phyloP scores from a whole-genome alignment of 2,797 vertebrate genomes.

The Silurus lanzhouensis region DNA sequence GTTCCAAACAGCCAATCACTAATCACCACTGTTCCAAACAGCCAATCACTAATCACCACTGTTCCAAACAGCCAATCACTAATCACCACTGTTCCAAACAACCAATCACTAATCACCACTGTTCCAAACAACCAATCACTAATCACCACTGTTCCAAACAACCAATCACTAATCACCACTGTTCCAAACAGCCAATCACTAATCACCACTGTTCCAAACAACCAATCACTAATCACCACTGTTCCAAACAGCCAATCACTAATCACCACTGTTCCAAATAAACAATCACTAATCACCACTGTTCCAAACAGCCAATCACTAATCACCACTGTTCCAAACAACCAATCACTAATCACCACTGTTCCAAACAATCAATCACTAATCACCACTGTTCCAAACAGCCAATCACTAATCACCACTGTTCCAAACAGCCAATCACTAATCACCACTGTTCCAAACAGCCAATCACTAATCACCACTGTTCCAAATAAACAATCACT shows the following conservation, averaged over 20 bases:
- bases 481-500: too few relatives aligned
- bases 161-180: too few relatives aligned
- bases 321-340: too few relatives aligned
- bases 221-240: neutral
- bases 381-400: neutral
- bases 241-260: neutral
- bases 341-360: too few relatives aligned
- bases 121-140: neutral
- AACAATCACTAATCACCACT: neutral
- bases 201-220: rapidly evolving
- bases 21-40: too few relatives aligned
- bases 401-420: too few relatives aligned
- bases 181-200: neutral
- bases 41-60: too few relatives aligned
- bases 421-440: neutral
- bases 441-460: neutral
- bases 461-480: too few relatives aligned
- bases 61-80: neutral
- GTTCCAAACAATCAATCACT: neutral
- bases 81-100: rapidly evolving
- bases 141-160: neutral
- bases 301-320: too few relatives aligned
- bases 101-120: neutral
- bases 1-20: neutral
- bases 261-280: neutral